Base-by-base conservation (phyloP, 2,797 vertebrate species). In the Manis pentadactyla region DNA sequence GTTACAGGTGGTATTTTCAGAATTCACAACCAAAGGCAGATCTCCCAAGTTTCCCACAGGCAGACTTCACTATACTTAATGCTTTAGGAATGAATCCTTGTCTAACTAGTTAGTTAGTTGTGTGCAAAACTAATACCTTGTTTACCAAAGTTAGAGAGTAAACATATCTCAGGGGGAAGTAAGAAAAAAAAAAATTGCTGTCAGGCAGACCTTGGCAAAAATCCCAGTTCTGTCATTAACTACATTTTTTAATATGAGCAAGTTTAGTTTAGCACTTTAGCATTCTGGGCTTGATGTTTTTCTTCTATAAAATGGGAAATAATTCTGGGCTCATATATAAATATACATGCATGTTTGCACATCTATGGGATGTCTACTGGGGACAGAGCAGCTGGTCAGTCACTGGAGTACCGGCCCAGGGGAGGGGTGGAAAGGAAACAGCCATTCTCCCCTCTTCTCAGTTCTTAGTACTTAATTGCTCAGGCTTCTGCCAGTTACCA, bases 1-100 rank as follows among this genome's bases (percentile, higher is more conserved):
- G 51, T 90, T 92, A 34, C 31, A 95, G n/a, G 77, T 96, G 89
- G 39, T 31, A 79, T 92, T 73, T 93, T 95, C 87, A 87, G 73
- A 92, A 95, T 86, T 59, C 11, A 74, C 13, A 81, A 84, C 25
- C 55, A 64, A 90, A 78, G 12, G 12, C 75, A 79, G 10, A 79
- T 61, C 23, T 95, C 59, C 68, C 25, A 89, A 27, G 37, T 83
- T 92, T 96, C 83, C 61, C 51, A 25, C 0, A 83, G 46, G 29
- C 79, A 92, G 46, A 42, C 1, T 29, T 94, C 57, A 77, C 39
- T 18, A 19, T 18, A 63, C 27, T 34, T 69, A 82, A 39, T 37
- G 55, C 9, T 53, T 85, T 88, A 94, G 74, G 63, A 95, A 78
- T 75, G 12, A 39, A n/a, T 51, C 12, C 18, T 90, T 57, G 31